These are phyloP conservation scores for Entosphenus tridentatus DNA, from an alignment of 2,113 vertebrate genomes.

Conservation along the genomic window DNA sequence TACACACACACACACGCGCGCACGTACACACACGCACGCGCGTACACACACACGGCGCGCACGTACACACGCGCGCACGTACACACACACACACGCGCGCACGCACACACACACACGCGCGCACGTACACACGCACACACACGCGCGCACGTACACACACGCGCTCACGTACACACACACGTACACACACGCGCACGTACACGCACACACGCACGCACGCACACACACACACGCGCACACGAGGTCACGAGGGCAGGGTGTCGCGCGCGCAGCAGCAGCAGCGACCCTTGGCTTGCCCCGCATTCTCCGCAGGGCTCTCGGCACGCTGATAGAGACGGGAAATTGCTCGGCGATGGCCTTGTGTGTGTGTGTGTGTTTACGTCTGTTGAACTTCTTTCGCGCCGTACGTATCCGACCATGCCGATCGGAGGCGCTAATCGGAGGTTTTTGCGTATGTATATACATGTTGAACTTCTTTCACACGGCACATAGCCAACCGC, in stretches of 20 bases:
- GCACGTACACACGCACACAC: neutral
- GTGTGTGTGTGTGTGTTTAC: too few relatives aligned
- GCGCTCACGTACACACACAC: neutral
- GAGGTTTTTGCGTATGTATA: too few relatives aligned
- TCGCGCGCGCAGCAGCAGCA: too few relatives aligned
- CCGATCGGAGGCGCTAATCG: too few relatives aligned
- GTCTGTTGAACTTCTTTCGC: too few relatives aligned
- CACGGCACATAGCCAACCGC: too few relatives aligned
- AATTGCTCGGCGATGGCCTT: too few relatives aligned
- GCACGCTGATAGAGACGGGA: too few relatives aligned
- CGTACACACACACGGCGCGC: neutral
- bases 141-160: neutral
- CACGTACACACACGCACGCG: neutral
- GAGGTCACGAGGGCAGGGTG: neutral
- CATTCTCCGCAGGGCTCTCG: too few relatives aligned
- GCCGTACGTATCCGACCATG: too few relatives aligned
- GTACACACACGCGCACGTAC: neutral
- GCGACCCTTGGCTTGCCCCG: too few relatives aligned
- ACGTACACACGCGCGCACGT: neutral
- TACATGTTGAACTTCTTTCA: too few relatives aligned
- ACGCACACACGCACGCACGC: neutral
- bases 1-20: neutral
- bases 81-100: neutral
- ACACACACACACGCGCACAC: slow-evolving; percentile 1
- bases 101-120: neutral